Evolutionary conservation across 2,888 invertebrate genomes (phyloP).

Genomic region (Molanna angustata): DNA sequence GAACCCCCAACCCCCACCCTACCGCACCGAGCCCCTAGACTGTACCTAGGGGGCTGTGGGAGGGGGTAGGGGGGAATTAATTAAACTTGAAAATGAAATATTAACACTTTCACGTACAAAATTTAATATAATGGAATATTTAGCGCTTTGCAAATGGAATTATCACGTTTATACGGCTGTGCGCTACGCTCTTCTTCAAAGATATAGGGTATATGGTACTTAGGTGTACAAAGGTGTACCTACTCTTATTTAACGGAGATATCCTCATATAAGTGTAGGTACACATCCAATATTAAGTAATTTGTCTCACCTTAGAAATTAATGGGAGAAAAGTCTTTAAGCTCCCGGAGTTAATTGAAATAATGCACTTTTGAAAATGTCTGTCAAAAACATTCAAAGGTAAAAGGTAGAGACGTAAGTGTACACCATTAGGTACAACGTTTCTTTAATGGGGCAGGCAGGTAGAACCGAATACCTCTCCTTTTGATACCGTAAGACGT

Average conservation of each 20-base stretch:
- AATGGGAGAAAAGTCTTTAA: constrained; percentile 24
- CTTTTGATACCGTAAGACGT: too few species aligned
- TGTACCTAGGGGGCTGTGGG: constrained; percentile 1
- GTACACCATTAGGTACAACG: too few species aligned
- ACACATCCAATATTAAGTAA: neutral
- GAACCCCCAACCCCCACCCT: constrained; percentile 29
- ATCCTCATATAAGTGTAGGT: too few species aligned
- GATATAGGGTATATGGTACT: neutral
- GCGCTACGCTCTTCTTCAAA: constrained; percentile 1
- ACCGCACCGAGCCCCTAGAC: constrained; percentile 1
- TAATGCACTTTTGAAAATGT: constrained; percentile 20
- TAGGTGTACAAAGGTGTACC: too few species aligned
- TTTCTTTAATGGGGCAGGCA: too few species aligned
- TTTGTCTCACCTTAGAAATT: constrained; percentile 26
- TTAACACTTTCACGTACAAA: constrained; percentile 58
- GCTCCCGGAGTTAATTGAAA: constrained; percentile 17
- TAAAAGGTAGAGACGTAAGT: too few species aligned
- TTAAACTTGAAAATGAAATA: constrained; percentile 59
- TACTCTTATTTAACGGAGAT: too few species aligned
- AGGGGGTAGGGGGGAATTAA: constrained; percentile 46
- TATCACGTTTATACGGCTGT: constrained; percentile 30
- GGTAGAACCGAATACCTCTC: too few species aligned
- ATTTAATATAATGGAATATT: constrained; percentile 46
- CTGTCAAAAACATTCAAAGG: too few species aligned
- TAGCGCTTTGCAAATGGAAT: constrained; percentile 49